phyloP scores from a whole-genome alignment of 2,888 invertebrate species.

The Plemyria rubiginata region DNA sequence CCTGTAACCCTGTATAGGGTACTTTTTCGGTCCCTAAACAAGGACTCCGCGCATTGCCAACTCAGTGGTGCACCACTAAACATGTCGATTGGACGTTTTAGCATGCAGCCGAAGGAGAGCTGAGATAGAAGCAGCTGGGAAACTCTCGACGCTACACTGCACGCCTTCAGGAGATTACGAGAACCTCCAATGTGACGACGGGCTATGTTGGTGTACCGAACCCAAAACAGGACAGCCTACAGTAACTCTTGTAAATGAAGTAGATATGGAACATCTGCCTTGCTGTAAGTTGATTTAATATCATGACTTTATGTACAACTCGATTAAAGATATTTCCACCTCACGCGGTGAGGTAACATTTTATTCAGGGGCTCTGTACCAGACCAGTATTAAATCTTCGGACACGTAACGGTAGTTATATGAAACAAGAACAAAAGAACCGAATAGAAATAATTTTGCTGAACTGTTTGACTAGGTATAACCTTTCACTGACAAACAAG shows the following conservation, averaged over 20 bases:
- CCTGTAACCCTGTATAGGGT: no score
- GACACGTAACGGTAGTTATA: not conserved
- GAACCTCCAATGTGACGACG: slow-evolving; percentile 87
- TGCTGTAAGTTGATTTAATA: slow-evolving; percentile 84
- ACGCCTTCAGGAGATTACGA: slow-evolving; percentile 87
- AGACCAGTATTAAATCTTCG: not conserved
- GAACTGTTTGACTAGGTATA: slow-evolving; percentile 2
- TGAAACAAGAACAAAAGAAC: not conserved
- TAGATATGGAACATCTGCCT: slow-evolving; percentile 84
- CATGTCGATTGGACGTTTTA: slow-evolving; percentile 45
- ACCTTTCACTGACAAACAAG: slow-evolving; percentile 34
- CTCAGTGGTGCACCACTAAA: not conserved
- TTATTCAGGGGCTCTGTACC: not conserved
- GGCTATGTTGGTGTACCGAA: slow-evolving; percentile 89
- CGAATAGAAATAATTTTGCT: not conserved
- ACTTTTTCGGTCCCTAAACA: no score
- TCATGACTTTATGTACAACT: not conserved
- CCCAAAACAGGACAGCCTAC: slow-evolving; percentile 85
- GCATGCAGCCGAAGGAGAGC: slow-evolving; percentile 87
- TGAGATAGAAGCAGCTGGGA: slow-evolving; percentile 76
- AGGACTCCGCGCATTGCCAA: no score
- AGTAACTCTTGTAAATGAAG: slow-evolving; percentile 83
- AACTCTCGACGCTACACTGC: slow-evolving; percentile 86
- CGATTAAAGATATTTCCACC: no score
- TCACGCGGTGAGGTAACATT: no score